Conservation (phyloP, 2,113 vertebrate genomes). For the Cathartes aura region DNA sequence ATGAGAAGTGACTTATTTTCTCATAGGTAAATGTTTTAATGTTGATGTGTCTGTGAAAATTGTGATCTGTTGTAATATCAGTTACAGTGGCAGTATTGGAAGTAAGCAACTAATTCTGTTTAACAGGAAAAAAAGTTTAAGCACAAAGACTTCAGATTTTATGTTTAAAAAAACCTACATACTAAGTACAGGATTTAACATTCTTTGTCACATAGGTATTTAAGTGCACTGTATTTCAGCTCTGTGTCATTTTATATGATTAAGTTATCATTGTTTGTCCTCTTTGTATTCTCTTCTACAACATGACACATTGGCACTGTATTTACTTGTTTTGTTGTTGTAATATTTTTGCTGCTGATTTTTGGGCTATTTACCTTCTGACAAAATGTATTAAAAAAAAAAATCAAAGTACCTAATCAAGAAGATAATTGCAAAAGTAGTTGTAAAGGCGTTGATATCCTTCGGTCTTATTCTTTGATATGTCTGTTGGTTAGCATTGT, state of each 20-base stretch:
- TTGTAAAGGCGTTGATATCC: conserved; percentile 74
- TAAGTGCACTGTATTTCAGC: conserved; percentile 81
- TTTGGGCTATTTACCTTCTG: conserved; percentile 72
- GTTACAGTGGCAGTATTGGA: conserved; percentile 84
- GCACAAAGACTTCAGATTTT: conserved; percentile 81
- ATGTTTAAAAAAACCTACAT: conserved; percentile 70
- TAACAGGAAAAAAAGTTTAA: conserved; percentile 76
- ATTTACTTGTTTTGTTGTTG: conserved; percentile 74
- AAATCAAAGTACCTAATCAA: conserved; percentile 64
- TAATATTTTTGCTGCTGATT: conserved; percentile 81
- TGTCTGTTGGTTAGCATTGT: conserved; percentile 78
- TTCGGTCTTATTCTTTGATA: conserved; percentile 72
- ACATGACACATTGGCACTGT: conserved; percentile 73
- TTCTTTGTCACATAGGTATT: conserved; percentile 78
- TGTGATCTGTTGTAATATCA: conserved; percentile 84
- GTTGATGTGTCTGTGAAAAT: conserved; percentile 81
- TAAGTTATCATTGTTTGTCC: conserved; percentile 82
- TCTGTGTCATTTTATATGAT: conserved; percentile 80
- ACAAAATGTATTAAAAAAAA: conserved; percentile 52
- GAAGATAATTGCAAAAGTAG: conserved; percentile 63
- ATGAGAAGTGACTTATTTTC: conserved; percentile 84
- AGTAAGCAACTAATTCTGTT: conserved; percentile 80
- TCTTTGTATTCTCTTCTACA: conserved; percentile 71
- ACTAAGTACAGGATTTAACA: conserved; percentile 79
- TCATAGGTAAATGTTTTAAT: conserved; percentile 83